Evolutionary conservation across 2,888 invertebrate genomes (phyloP).

Genomic region (Pandemis corylana): DNA sequence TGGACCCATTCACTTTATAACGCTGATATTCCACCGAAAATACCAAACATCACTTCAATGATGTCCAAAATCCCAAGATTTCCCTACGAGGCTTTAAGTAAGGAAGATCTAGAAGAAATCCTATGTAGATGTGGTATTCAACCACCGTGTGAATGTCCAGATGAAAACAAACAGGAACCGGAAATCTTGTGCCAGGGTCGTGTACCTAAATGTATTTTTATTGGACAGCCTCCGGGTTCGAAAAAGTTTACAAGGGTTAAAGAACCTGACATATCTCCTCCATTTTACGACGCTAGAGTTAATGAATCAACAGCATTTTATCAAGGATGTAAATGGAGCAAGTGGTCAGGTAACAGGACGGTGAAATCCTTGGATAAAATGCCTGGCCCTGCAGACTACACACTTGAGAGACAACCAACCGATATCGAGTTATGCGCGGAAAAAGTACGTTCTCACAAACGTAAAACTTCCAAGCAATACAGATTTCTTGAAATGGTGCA

Average conservation of each 20-base stretch:
- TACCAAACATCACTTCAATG: slow-evolving; percentile 65
- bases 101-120: slow-evolving; percentile 64
- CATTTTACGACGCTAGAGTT: slow-evolving; percentile 66
- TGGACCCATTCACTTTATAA: slow-evolving; percentile 69
- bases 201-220: slow-evolving; percentile 58
- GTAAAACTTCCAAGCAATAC: slow-evolving; percentile 66
- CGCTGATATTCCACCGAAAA: slow-evolving; percentile 49
- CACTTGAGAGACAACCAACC: slow-evolving; percentile 51
- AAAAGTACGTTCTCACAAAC: slow-evolving; percentile 59
- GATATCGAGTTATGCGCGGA: slow-evolving; percentile 61
- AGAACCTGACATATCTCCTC: slow-evolving; percentile 53
- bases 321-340: slow-evolving; percentile 74
- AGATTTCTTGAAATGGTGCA: slow-evolving; percentile 72
- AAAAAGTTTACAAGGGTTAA: slow-evolving; percentile 42
- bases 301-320: slow-evolving; percentile 66
- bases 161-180: slow-evolving; percentile 47
- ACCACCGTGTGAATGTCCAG: slow-evolving; percentile 63
- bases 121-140: slow-evolving; percentile 67
- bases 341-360: slow-evolving; percentile 22
- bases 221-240: slow-evolving; percentile 54
- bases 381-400: slow-evolving; percentile 73
- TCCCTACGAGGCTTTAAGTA: slow-evolving; percentile 64
- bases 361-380: slow-evolving; percentile 45
- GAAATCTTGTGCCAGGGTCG: slow-evolving; percentile 62
- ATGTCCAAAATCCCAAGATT: slow-evolving; percentile 68